Evolutionary conservation across 2,113 vertebrate genomes (phyloP).

Genomic region (Poeciliopsis retropinna): DNA sequence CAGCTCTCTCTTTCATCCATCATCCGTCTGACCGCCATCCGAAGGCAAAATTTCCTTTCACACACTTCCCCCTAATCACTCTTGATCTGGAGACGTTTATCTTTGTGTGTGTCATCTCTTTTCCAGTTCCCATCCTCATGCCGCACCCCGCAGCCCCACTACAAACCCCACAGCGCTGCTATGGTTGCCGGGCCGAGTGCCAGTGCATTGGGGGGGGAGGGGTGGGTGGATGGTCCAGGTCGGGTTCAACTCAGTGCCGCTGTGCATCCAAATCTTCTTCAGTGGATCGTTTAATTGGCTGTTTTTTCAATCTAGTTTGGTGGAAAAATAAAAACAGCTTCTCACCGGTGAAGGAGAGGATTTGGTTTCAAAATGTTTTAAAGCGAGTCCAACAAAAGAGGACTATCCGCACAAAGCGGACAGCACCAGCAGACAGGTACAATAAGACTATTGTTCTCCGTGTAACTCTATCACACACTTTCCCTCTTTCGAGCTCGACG

Average conservation of each 20-base stretch:
- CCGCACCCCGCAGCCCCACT: conserved; percentile 4
- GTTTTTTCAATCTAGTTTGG: background rate
- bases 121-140: background rate
- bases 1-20: too few species aligned
- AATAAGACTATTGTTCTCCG: conserved; percentile 67
- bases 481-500: background rate
- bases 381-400: background rate
- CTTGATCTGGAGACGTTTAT: conserved; percentile 24
- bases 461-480: conserved; percentile 58
- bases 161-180: conserved; percentile 18
- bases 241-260: conserved; percentile 15
- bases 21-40: background rate
- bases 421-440: conserved; percentile 60
- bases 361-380: background rate
- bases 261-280: conserved; percentile 9
- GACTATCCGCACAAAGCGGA: conserved; percentile 19
- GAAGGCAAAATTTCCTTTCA: conserved; percentile 23
- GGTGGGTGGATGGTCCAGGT: conserved; percentile 7
- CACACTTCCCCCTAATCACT: conserved; percentile 13
- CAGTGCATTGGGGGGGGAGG: conserved; percentile 18
- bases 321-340: background rate
- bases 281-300: conserved; percentile 1
- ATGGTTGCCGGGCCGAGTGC: conserved; percentile 45
- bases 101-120: conserved; percentile 18
- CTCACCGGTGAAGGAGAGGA: background rate